Evolutionary conservation across 2,888 invertebrate species (phyloP).

Genomic region (Lasioglossum morio): DNA sequence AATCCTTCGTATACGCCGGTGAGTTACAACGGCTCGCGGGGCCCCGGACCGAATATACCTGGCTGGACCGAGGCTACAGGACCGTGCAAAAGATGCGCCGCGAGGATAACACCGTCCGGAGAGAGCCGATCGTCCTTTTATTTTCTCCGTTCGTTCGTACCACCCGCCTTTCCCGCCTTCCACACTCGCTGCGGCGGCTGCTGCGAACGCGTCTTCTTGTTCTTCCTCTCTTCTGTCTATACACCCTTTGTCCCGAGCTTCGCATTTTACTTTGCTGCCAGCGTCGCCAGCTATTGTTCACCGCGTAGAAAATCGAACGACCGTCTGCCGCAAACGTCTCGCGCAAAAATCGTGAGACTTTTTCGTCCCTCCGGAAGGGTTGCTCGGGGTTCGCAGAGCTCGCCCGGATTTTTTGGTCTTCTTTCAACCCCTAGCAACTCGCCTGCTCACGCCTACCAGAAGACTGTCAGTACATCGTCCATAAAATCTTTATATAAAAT

Average conservation of each 20-base stretch:
- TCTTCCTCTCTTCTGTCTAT: conserved; percentile 54
- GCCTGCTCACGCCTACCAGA: neutral
- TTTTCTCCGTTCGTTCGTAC: conserved; percentile 39
- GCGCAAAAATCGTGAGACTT: conserved; percentile 12
- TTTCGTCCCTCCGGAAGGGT: conserved; percentile 7
- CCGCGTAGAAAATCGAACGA: conserved; percentile 59
- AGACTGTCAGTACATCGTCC: neutral
- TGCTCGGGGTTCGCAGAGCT: neutral
- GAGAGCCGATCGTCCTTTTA: conserved; percentile 48
- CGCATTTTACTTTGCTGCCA: conserved; percentile 67
- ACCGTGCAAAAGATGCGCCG: conserved; percentile 67
- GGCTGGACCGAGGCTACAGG: conserved; percentile 53
- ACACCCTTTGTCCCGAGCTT: conserved; percentile 57
- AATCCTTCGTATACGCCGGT: conserved; percentile 59
- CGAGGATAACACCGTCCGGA: conserved; percentile 63
- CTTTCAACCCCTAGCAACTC: neutral
- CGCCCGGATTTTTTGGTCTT: neutral
- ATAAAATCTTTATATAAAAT: no score
- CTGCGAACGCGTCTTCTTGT: conserved; percentile 38
- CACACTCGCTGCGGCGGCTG: neutral
- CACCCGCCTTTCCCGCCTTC: conserved; percentile 40
- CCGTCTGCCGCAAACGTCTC: conserved; percentile 32
- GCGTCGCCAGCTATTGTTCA: conserved; percentile 65
- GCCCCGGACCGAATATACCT: conserved; percentile 59
- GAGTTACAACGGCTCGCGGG: conserved; percentile 60